These are phyloP conservation scores for Diprion similis DNA, from an alignment of 1,140 invertebrate species.

Conservation along the genomic window DNA sequence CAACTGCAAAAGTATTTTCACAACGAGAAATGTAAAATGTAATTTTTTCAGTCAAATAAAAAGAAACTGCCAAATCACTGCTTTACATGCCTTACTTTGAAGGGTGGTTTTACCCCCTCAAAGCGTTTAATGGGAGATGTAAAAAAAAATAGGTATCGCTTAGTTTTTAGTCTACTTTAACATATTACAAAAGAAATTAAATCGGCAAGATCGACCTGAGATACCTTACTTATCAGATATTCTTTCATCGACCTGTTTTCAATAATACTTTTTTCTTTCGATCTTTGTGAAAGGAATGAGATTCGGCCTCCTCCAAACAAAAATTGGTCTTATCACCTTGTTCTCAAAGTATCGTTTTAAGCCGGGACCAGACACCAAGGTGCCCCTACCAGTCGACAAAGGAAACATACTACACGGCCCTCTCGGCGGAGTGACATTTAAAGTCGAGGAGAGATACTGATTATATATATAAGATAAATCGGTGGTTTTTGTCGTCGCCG, in stretches of 20 bases:
- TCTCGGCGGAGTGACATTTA: slow-evolving; percentile 52
- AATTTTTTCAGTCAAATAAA: not conserved
- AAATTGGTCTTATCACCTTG: slow-evolving; percentile 47
- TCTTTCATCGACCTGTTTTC: not conserved
- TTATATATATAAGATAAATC: too few relatives aligned
- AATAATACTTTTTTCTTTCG: slow-evolving; percentile 16
- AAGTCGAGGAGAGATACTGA: slow-evolving; percentile 20
- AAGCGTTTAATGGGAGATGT: too few relatives aligned
- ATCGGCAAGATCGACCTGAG: too few relatives aligned
- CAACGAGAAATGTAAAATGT: too few relatives aligned
- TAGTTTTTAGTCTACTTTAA: too few relatives aligned
- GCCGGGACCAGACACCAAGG: slow-evolving; percentile 37
- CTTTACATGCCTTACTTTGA: not conserved
- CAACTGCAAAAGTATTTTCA: too few relatives aligned
- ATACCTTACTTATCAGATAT: too few relatives aligned
- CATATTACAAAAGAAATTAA: too few relatives aligned
- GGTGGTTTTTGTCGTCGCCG: too few relatives aligned
- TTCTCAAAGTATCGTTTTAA: slow-evolving; percentile 27
- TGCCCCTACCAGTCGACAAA: slow-evolving; percentile 47
- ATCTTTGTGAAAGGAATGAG: slow-evolving; percentile 41
- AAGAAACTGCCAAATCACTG: too few relatives aligned
- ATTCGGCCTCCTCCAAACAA: slow-evolving; percentile 59
- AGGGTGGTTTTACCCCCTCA: not conserved
- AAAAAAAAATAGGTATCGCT: too few relatives aligned
- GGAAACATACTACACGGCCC: slow-evolving; percentile 50